A percentile compares a stretch with the other conserved stretches of the same genome.
phyloP scores from a whole-genome alignment of 2,113 vertebrate species.

The Amia ocellicauda region DNA sequence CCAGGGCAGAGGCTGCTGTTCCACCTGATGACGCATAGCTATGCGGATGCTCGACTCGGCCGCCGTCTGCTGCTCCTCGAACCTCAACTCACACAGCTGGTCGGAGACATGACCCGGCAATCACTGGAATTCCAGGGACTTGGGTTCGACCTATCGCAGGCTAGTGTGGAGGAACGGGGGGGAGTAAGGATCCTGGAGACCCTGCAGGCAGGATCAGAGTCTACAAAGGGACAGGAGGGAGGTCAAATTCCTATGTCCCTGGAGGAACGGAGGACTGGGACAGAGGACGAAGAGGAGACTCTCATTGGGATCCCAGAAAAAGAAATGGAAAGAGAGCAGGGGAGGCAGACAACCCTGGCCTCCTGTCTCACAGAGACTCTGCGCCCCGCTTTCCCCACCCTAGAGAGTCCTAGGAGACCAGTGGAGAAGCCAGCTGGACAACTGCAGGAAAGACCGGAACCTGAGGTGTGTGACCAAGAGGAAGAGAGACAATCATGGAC shows the following conservation, averaged over 20 bases:
- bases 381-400: too few relatives aligned
- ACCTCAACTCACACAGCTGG: conserved; percentile 52
- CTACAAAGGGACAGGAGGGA: background rate
- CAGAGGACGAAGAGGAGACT: background rate
- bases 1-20: conserved; percentile 61
- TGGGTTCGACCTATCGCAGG: conserved; percentile 3
- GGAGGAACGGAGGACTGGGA: background rate
- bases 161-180: conserved; percentile 14
- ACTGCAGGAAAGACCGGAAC: too few relatives aligned
- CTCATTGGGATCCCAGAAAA: background rate
- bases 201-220: conserved; percentile 14
- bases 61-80: conserved; percentile 79
- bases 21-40: conserved; percentile 85
- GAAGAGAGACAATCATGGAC: too few relatives aligned
- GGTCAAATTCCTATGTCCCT: background rate
- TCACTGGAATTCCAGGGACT: conserved; percentile 14
- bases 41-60: conserved; percentile 75
- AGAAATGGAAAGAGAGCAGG: background rate
- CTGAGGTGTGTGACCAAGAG: too few relatives aligned
- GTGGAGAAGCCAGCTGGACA: too few relatives aligned
- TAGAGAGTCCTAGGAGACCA: too few relatives aligned
- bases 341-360: too few relatives aligned
- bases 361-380: too few relatives aligned
- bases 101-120: conserved; percentile 31
- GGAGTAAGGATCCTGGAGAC: conserved; percentile 12